A percentile compares a stretch with the other conserved stretches of the same genome.
Evolutionary conservation across 2,797 vertebrate species (phyloP).

Genomic region (Cuculus canorus): DNA sequence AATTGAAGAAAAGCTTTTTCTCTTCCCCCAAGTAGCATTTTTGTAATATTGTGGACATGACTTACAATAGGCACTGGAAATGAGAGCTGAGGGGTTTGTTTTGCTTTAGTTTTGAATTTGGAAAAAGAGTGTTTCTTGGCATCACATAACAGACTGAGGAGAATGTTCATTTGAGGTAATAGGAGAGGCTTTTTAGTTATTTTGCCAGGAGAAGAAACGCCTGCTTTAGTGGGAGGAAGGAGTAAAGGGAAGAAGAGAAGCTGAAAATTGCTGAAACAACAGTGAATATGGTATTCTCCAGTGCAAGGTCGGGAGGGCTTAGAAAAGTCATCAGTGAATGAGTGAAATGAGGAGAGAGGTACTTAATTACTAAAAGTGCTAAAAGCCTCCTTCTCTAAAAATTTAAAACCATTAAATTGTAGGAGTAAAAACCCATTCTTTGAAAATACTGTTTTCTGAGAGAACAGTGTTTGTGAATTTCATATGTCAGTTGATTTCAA

Average conservation of each 20-base stretch:
- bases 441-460: background rate
- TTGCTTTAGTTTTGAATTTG: background rate
- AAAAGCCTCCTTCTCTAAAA: background rate
- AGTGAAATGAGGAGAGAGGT: background rate
- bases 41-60: background rate
- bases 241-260: slow-evolving; percentile 15
- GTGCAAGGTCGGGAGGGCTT: background rate
- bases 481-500: background rate
- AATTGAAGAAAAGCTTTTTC: background rate
- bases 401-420: background rate
- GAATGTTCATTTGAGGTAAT: background rate
- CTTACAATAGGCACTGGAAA: background rate
- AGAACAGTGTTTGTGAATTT: background rate
- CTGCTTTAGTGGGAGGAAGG: background rate
- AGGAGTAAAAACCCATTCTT: background rate
- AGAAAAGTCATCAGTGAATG: background rate
- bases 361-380: background rate
- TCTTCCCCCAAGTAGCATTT: background rate
- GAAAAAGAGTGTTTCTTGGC: background rate
- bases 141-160: background rate
- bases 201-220: background rate
- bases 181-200: background rate
- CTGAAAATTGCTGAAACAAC: slow-evolving; percentile 3
- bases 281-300: background rate
- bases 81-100: background rate